Evolutionary conservation across 2,797 vertebrate genomes (phyloP), one percentile per base, ranked within the genome.

Genomic region (Silurus aristotelis): DNA sequence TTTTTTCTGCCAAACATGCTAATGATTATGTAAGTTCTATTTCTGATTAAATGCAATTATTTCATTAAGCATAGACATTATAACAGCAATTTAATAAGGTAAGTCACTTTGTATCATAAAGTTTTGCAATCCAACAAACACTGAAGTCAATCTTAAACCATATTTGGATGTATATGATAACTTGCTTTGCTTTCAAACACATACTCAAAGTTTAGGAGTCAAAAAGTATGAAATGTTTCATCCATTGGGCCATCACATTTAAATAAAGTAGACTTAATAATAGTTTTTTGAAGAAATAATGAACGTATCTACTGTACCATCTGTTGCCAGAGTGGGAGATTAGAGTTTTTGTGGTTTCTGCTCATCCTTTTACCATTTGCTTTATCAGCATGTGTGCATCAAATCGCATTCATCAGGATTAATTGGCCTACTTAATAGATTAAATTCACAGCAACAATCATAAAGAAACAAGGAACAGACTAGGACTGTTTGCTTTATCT

Each of bases 401-500:
- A 64, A 64, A 48, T 90, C 88, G 67, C 87, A 90, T 87, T 90
- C 83, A 87, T 84, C 84, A 87, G 82, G 87, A 90, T 89, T 88
- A 90, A 89, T 83, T 87, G 84, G 81, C 86, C 82, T 82, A 76
- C 83, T 88, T 88, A 88, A 88, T 85, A 85, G 87, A 86, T 87
- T 88, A 87, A 89, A 87, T 88, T 89, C 87, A 90, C 83, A 85
- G 83, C 85, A 89, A 88, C 87, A 90, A 90, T 90, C 86, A 87
- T 87, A 89, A 89, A 91, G 79, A 90, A 91, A 90, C 88, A 90
- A 90, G 92, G 85, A 86, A 90, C 88, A 92, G 90, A 90, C 87
- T 84, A 83, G 88, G 85, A 89, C 89, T 94, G 90, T 89, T 95
- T 95, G 93, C 93, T 95, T 95, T 93, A 93, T 95, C 95, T 96